Conservation (phyloP, 2,888 invertebrate species). For the Athrips mouffetella region DNA sequence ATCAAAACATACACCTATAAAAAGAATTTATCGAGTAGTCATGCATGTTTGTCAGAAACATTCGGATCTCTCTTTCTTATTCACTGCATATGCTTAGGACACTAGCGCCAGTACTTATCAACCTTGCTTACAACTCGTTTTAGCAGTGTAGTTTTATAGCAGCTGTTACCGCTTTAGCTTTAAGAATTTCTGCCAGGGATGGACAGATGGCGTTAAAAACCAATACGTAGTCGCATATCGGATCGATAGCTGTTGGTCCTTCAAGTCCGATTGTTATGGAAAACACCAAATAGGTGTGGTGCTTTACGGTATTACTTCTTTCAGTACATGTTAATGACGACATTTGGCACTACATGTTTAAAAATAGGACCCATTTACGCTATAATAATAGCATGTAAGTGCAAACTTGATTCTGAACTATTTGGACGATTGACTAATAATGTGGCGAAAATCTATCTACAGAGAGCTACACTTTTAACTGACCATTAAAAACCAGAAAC, state of each 20-base stretch:
- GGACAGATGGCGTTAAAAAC: constrained; percentile 2
- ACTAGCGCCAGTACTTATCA: constrained; percentile 29
- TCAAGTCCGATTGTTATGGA: neutral
- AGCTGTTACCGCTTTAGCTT: neutral
- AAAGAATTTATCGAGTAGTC: constrained; percentile 19
- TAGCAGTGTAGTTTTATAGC: constrained; percentile 24
- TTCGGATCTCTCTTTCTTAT: constrained; percentile 50
- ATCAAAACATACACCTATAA: constrained; percentile 28
- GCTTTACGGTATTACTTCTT: too few species aligned
- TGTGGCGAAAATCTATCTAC: too few species aligned
- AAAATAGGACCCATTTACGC: too few species aligned
- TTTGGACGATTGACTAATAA: too few species aligned
- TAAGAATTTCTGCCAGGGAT: neutral
- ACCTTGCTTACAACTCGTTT: neutral
- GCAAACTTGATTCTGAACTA: too few species aligned
- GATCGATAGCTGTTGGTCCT: neutral
- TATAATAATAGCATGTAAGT: too few species aligned
- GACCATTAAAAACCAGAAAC: too few species aligned
- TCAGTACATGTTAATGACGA: too few species aligned
- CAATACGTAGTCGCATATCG: neutral
- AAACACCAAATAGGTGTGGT: neutral
- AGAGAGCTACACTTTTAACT: too few species aligned
- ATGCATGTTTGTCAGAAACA: constrained; percentile 16
- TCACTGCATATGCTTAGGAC: constrained; percentile 13
- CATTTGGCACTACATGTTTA: too few species aligned